Conservation (phyloP, 2,888 invertebrate genomes). For the Frankliniella intonsa region DNA sequence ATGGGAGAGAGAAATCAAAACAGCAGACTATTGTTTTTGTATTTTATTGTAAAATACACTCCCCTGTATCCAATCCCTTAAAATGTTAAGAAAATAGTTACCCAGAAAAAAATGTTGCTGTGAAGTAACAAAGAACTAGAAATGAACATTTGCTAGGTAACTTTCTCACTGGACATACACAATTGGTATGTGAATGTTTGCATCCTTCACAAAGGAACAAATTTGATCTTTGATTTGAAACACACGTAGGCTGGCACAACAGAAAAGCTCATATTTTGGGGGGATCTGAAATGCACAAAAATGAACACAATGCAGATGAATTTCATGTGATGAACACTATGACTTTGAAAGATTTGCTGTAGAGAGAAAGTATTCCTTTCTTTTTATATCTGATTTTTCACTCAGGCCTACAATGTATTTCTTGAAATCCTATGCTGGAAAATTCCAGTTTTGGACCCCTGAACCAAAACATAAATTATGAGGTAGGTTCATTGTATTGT, state of each 20-base stretch:
- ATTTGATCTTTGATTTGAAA: not conserved
- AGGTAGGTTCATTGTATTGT: constrained; percentile 5
- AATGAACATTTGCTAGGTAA: too few relatives aligned
- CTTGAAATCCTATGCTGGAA: not conserved
- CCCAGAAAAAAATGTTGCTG: not conserved
- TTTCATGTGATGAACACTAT: not conserved
- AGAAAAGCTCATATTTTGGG: not conserved
- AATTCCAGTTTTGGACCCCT: not conserved
- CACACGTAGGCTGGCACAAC: not conserved
- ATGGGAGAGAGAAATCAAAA: not conserved
- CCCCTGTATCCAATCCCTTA: not conserved
- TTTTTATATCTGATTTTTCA: too few relatives aligned
- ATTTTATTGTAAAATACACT: constrained; percentile 7
- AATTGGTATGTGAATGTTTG: not conserved
- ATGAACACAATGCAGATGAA: not conserved
- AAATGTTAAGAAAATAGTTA: constrained; percentile 8
- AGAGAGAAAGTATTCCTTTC: not conserved
- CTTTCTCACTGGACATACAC: too few relatives aligned
- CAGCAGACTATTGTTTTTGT: not conserved
- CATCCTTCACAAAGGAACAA: not conserved
- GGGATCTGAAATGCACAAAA: not conserved
- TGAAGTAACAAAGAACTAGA: too few relatives aligned
- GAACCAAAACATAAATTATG: not conserved
- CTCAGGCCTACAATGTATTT: too few relatives aligned
- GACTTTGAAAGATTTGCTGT: not conserved